These are phyloP conservation scores for Polydesmus complanatus DNA, from an alignment of 2,888 invertebrate species.

Conservation along the genomic window DNA sequence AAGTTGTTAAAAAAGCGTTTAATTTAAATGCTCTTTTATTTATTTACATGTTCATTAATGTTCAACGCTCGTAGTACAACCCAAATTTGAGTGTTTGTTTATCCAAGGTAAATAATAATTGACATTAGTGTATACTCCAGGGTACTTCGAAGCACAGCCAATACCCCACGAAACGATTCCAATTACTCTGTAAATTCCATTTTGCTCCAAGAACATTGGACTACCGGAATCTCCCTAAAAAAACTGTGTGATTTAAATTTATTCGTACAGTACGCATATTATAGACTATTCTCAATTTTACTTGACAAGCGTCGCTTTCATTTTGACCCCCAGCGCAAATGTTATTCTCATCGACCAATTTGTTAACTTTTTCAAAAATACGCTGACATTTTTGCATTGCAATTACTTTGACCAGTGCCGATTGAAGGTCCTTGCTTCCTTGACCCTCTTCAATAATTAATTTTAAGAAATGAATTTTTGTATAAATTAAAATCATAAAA, in stretches of 20 bases:
- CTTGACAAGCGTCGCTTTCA: conserved; percentile 7
- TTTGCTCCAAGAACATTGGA: conserved; percentile 29
- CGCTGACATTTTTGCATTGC: not conserved
- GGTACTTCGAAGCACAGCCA: conserved; percentile 27
- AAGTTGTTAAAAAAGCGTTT: no score
- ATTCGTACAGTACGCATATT: not conserved
- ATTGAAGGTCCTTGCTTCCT: not conserved
- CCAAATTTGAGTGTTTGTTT: not conserved
- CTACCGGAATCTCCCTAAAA: conserved; percentile 43
- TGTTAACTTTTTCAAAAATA: not conserved
- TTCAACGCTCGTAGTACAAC: no score
- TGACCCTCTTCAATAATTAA: not conserved
- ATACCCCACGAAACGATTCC: conserved; percentile 45
- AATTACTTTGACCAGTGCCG: not conserved
- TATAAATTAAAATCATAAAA: no score
- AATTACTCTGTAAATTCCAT: conserved; percentile 26
- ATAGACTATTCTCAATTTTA: no score
- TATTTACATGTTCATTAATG: no score
- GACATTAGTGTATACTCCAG: conserved; percentile 8
- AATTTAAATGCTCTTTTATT: no score
- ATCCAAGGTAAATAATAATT: conserved; percentile 5
- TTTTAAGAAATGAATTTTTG: no score
- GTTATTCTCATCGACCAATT: not conserved
- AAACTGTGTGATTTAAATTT: not conserved
- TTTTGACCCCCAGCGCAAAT: conserved; percentile 7